Evolutionary conservation across 2,888 invertebrate genomes (phyloP).

Genomic region (Microctonus brassicae): DNA sequence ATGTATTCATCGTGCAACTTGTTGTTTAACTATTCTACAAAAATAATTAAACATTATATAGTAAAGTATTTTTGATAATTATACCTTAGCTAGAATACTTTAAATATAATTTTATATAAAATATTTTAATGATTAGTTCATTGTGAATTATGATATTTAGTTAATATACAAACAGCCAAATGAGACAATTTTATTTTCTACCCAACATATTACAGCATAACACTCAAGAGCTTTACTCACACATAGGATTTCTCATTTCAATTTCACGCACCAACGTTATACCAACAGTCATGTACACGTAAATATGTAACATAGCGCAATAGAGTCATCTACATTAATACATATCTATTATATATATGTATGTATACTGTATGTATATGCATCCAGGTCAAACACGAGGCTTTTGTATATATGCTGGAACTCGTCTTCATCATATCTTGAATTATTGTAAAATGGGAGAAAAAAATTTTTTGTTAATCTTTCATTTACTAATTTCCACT

Average conservation of each 20-base stretch:
- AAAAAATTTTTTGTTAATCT: no score
- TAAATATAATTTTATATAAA: neutral
- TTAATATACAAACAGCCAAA: no score
- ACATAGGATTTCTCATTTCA: neutral
- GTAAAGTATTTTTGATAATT: neutral
- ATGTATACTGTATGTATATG: neutral
- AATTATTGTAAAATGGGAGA: neutral
- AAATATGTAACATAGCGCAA: neutral
- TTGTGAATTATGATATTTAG: no score
- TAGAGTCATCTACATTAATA: neutral
- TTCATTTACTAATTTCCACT: no score
- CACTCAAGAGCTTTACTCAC: neutral
- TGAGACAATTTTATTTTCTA: neutral
- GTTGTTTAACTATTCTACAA: neutral
- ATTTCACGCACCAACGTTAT: neutral
- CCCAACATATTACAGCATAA: neutral
- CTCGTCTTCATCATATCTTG: neutral
- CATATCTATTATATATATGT: no score
- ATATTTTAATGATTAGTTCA: no score
- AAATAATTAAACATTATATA: no score
- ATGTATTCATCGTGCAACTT: neutral
- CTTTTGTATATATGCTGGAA: neutral
- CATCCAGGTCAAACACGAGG: slow-evolving; percentile 5
- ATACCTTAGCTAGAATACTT: neutral
- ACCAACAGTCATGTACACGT: neutral